These are phyloP conservation scores for Crotalus horridus DNA, from an alignment of 2,113 vertebrate genomes.

Conservation along the genomic window DNA sequence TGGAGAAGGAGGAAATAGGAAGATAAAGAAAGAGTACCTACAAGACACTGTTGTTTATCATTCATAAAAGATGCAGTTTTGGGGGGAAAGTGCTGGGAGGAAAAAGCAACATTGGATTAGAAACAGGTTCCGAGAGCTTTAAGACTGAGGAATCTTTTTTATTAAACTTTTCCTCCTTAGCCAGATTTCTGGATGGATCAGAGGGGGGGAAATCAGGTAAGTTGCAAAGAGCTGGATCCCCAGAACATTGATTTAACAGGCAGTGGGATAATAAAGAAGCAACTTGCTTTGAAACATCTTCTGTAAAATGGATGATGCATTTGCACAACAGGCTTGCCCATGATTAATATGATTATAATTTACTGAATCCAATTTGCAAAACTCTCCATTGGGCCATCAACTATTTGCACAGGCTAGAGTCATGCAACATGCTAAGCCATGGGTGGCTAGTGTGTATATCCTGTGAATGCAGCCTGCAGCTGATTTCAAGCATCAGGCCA, in stretches of 20 bases:
- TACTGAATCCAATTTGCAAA: not conserved
- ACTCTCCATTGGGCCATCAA: not conserved
- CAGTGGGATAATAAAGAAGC: not conserved
- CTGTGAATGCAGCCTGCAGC: not conserved
- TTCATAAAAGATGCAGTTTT: not conserved
- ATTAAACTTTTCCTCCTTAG: not conserved
- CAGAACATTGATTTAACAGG: not conserved
- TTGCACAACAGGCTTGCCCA: not conserved
- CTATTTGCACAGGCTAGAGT: not conserved
- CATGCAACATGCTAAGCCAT: not conserved
- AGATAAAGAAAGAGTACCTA: not conserved
- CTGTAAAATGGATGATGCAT: not conserved
- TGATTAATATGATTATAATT: not conserved
- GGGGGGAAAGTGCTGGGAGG: not conserved
- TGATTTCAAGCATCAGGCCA: not conserved
- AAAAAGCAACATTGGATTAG: not conserved
- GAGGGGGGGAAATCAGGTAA: not conserved
- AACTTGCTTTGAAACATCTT: not conserved
- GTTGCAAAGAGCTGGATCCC: not conserved
- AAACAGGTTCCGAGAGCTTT: not conserved
- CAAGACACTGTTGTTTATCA: not conserved
- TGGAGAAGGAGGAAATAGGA: not conserved
- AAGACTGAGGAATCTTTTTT: not conserved
- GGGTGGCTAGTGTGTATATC: not conserved
- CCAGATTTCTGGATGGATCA: not conserved